Conservation (phyloP, 2,888 invertebrate species). For the Parascotia fuliginaria region DNA sequence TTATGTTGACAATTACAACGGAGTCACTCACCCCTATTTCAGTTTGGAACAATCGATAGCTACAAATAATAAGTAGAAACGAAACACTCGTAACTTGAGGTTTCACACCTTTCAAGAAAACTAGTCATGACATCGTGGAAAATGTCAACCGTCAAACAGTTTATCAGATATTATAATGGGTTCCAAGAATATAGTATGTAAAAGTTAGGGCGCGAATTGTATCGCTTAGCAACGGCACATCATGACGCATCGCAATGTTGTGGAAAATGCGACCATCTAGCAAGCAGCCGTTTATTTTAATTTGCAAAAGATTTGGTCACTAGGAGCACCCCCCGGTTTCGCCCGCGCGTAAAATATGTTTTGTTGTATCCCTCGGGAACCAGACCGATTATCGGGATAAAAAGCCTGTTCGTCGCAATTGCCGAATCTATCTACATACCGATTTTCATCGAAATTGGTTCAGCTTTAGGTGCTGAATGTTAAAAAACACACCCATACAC, state of each 20-base stretch:
- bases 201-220: constrained; percentile 28
- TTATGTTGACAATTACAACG: constrained; percentile 45
- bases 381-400: no score
- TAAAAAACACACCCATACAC: no score
- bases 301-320: no score
- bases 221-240: constrained; percentile 35
- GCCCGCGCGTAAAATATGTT: no score
- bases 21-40: constrained; percentile 62
- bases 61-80: constrained; percentile 35
- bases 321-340: no score
- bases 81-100: constrained; percentile 32
- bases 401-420: no score
- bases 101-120: constrained; percentile 43
- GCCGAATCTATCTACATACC: no score
- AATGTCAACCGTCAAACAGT: constrained; percentile 45
- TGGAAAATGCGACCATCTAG: not conserved
- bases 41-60: constrained; percentile 58
- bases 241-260: not conserved
- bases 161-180: constrained; percentile 20
- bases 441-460: no score
- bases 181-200: constrained; percentile 24
- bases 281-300: no score
- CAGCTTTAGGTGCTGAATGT: no score
- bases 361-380: no score
- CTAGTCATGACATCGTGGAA: constrained; percentile 41